Evolutionary conservation across 2,888 invertebrate species (phyloP).

Genomic region (Drosophila demipolita): DNA sequence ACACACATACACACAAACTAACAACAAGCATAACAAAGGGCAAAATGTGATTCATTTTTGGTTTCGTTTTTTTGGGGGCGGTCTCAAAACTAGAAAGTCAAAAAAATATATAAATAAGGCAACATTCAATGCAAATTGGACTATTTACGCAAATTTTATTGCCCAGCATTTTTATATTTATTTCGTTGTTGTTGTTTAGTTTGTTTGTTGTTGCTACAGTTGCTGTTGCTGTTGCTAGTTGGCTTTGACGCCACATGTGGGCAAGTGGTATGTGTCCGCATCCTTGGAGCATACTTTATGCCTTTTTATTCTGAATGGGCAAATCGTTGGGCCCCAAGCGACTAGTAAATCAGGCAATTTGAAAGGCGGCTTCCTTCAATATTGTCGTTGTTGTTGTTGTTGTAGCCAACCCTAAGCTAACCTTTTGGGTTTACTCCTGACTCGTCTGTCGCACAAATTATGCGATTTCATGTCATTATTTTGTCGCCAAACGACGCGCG

Average conservation of each 20-base stretch:
- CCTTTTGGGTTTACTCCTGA: slow-evolving; percentile 41
- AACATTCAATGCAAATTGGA: slow-evolving; percentile 81
- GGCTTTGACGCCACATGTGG: slow-evolving; percentile 50
- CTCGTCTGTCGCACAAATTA: slow-evolving; percentile 74
- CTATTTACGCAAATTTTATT: slow-evolving; percentile 84
- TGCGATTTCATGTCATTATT: slow-evolving; percentile 83
- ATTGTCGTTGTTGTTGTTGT: background rate
- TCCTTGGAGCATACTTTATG: slow-evolving; percentile 60
- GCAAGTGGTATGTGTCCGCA: slow-evolving; percentile 15
- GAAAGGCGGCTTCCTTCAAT: slow-evolving; percentile 55
- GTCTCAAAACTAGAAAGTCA: slow-evolving; percentile 29
- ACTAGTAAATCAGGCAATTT: slow-evolving; percentile 79
- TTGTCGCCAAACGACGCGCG: slow-evolving; percentile 77
- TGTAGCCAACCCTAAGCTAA: slow-evolving; percentile 39
- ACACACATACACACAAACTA: slow-evolving; percentile 20
- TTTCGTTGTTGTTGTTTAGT: slow-evolving; percentile 56
- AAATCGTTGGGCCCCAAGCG: slow-evolving; percentile 60
- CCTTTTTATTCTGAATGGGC: slow-evolving; percentile 33
- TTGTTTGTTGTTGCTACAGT: slow-evolving; percentile 17
- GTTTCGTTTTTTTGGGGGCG: background rate
- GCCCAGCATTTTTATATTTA: slow-evolving; percentile 80
- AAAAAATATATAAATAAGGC: slow-evolving; percentile 72
- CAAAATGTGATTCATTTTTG: slow-evolving; percentile 64
- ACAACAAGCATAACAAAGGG: slow-evolving; percentile 49
- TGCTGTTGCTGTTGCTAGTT: slow-evolving; percentile 48